Evolutionary conservation across 2,888 invertebrate species (phyloP).

Genomic region (Callosobruchus maculatus): DNA sequence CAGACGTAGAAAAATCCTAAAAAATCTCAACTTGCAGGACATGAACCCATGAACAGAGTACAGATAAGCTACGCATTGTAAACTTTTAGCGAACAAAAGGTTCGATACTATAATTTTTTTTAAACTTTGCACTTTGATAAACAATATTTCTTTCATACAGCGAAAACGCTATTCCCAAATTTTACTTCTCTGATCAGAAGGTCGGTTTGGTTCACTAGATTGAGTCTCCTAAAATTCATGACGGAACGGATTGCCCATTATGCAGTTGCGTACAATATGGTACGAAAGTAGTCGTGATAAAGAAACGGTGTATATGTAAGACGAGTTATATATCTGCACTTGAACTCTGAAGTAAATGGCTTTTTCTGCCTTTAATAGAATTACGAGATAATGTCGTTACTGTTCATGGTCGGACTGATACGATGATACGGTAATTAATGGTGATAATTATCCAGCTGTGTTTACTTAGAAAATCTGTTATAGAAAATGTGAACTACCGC

Average conservation of each 20-base stretch:
- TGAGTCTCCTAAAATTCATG: background rate
- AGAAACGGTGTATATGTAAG: background rate
- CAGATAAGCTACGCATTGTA: no score
- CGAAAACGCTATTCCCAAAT: no score
- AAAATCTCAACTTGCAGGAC: no score
- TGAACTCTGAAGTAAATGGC: background rate
- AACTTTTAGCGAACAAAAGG: no score
- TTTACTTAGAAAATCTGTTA: background rate
- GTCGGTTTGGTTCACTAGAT: no score
- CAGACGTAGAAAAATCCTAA: no score
- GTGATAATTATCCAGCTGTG: background rate
- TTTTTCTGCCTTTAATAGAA: background rate
- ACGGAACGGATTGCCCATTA: background rate
- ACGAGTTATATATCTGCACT: background rate
- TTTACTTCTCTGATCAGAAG: no score
- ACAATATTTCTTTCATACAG: no score
- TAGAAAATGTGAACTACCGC: background rate
- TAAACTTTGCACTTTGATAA: no score
- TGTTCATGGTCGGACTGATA: background rate
- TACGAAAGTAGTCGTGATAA: background rate
- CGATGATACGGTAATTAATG: background rate
- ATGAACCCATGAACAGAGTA: no score
- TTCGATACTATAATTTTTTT: no score
- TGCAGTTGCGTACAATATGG: background rate
- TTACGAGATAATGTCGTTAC: background rate